Conservation (phyloP, 2,888 invertebrate species). For the Volucella zonaria region DNA sequence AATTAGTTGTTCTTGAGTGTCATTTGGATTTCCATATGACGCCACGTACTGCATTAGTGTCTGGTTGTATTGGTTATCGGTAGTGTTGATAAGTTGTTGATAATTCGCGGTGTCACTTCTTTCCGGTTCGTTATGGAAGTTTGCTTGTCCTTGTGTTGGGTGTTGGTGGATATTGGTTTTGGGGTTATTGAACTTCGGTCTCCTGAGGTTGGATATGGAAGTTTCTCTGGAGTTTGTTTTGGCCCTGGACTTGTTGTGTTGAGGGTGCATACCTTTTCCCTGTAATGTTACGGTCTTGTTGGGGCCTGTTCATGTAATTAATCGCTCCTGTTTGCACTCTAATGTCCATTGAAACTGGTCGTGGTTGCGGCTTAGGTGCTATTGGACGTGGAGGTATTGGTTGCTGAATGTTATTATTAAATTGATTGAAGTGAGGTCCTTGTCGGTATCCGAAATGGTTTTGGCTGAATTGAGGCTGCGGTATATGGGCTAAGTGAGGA, state of each 20-base stretch:
- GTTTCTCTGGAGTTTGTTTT: background rate
- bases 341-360: background rate
- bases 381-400: background rate
- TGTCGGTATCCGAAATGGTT: constrained; percentile 1
- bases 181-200: too few species aligned
- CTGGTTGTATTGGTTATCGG: background rate
- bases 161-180: too few species aligned
- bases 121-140: constrained; percentile 6
- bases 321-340: constrained; percentile 2
- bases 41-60: constrained; percentile 2
- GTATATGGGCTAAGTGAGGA: constrained; percentile 2
- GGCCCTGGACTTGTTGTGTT: background rate
- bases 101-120: background rate
- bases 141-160: too few species aligned
- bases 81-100: background rate
- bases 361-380: constrained; percentile 2
- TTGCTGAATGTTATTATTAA: background rate
- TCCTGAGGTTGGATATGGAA: too few species aligned
- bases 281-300: background rate
- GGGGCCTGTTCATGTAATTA: constrained; percentile 10
- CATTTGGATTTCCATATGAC: background rate
- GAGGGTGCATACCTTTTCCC: background rate
- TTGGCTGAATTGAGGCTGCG: background rate
- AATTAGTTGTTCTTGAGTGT: background rate
- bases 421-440: background rate